Percentiles rank a stretch among this genome's conserved stretches.
phyloP scores from a whole-genome alignment of 2,888 invertebrate species.

The Uloborus plumipes region DNA sequence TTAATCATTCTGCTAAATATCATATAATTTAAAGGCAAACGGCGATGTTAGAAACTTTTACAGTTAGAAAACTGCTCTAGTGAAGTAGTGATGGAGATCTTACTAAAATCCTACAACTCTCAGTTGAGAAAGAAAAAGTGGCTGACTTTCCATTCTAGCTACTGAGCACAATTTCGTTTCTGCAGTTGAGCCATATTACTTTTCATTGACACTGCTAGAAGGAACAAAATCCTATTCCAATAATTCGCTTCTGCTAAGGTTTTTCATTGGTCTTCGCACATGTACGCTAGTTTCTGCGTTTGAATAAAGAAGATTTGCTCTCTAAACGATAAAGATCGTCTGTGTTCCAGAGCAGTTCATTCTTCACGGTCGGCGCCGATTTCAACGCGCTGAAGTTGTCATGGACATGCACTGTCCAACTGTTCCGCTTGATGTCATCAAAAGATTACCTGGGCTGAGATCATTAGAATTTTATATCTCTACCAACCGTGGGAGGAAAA shows the following conservation, averaged over 20 bases:
- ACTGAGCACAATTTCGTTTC: neutral
- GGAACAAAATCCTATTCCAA: conserved; percentile 11
- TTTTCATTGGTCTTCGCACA: neutral
- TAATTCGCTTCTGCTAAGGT: neutral
- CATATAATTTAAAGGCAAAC: no score
- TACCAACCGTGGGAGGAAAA: neutral
- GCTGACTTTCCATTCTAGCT: neutral
- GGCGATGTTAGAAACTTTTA: no score
- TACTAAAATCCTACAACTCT: no score
- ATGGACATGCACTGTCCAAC: conserved; percentile 58
- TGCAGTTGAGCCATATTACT: neutral
- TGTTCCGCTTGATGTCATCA: conserved; percentile 36
- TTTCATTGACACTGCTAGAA: neutral
- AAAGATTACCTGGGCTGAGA: conserved; percentile 35
- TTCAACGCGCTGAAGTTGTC: conserved; percentile 29
- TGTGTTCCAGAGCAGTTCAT: conserved; percentile 12
- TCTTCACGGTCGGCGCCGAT: conserved; percentile 35
- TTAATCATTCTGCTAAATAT: no score
- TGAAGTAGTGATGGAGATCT: no score
- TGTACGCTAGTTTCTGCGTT: neutral
- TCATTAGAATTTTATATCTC: neutral
- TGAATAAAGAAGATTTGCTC: conserved; percentile 1
- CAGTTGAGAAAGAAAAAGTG: neutral
- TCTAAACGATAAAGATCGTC: conserved; percentile 23
- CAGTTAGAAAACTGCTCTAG: no score